Evolutionary conservation across 2,113 vertebrate genomes (phyloP).

Genomic region (Noctilio leporinus): DNA sequence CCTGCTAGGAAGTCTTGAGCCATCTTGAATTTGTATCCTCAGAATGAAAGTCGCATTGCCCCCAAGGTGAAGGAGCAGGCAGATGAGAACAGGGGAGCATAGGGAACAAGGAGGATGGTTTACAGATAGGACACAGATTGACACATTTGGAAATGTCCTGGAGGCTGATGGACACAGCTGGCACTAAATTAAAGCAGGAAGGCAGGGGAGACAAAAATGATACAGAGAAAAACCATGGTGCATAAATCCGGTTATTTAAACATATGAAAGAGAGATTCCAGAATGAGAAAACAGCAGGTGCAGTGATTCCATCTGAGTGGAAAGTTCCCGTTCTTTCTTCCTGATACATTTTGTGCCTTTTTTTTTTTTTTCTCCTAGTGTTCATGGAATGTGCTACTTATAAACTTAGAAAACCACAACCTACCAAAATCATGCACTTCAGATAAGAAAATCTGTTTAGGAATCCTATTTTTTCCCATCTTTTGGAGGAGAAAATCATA

Average conservation of each 20-base stretch:
- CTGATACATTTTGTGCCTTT: background rate
- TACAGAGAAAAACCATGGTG: background rate
- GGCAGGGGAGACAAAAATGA: background rate
- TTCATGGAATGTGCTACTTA: background rate
- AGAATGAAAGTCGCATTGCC: background rate
- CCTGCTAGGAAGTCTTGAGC: background rate
- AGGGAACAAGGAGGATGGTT: background rate
- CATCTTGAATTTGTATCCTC: background rate
- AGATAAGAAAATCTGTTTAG: background rate
- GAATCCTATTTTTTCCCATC: background rate
- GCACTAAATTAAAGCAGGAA: background rate
- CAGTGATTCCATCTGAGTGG: background rate
- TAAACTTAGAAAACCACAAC: background rate
- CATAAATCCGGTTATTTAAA: background rate
- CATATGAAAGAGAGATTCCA: background rate
- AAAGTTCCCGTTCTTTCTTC: constrained; percentile 10
- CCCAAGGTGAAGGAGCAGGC: background rate
- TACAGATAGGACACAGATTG: background rate
- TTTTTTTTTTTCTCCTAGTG: background rate
- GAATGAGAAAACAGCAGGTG: background rate
- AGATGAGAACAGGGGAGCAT: background rate
- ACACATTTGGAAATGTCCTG: background rate
- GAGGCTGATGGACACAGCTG: background rate
- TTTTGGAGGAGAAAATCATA: background rate
- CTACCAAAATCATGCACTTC: background rate